Conservation (phyloP, 2,113 vertebrate species). For the Cervus canadensis region DNA sequence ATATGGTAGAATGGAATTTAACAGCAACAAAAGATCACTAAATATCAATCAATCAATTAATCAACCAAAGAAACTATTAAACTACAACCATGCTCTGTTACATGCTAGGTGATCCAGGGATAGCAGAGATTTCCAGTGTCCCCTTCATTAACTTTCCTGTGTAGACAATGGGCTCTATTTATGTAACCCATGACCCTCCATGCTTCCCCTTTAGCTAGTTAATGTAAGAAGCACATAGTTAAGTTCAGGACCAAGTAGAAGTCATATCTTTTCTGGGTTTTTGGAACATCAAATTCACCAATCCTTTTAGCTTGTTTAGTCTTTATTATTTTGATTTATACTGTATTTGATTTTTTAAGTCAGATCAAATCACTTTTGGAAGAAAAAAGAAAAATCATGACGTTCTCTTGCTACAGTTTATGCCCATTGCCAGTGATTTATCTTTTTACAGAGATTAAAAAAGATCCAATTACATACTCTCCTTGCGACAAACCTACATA, state of each 20-base stretch:
- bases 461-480: neutral
- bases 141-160: neutral
- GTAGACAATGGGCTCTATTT: neutral
- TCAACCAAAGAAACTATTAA: neutral
- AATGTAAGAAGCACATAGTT: neutral
- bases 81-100: neutral
- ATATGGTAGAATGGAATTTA: neutral
- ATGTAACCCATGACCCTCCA: accelerated
- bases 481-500: neutral
- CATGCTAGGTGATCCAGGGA: neutral
- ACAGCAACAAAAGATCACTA: neutral
- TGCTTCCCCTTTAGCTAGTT: neutral
- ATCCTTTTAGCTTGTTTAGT: neutral
- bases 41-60: neutral
- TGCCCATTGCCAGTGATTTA: neutral
- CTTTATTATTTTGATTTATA: neutral
- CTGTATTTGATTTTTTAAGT: neutral
- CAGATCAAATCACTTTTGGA: neutral
- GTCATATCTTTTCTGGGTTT: neutral
- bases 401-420: neutral
- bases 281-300: neutral
- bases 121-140: neutral
- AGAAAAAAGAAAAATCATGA: neutral
- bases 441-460: neutral
- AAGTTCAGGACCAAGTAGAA: neutral